Percentiles rank a stretch among this genome's conserved stretches.
phyloP scores from a whole-genome alignment of 2,113 vertebrate species.

The Salvelinus sp. region DNA sequence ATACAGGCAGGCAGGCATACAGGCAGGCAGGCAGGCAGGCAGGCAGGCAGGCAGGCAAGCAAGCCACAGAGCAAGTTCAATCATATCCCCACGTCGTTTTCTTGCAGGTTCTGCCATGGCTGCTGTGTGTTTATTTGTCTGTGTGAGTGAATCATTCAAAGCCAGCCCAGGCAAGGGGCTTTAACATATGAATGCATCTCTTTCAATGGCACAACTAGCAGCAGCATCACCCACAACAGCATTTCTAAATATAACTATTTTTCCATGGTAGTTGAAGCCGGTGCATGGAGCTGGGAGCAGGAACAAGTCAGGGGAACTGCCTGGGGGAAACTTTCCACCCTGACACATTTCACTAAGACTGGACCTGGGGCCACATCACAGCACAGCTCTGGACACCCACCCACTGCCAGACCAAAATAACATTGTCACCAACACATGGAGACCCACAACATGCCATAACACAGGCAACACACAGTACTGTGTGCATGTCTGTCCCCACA shows the following conservation, averaged over 20 bases:
- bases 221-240: constrained; percentile 63
- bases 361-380: constrained; percentile 44
- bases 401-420: constrained; percentile 43
- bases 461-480: too few species aligned
- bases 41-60: too few species aligned
- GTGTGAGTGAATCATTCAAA: constrained; percentile 67
- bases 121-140: constrained; percentile 31
- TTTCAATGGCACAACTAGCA: constrained; percentile 64
- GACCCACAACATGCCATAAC: not conserved
- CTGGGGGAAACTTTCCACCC: constrained; percentile 60
- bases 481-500: not conserved
- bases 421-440: not conserved
- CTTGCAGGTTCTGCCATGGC: not conserved
- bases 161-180: constrained; percentile 52
- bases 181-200: constrained; percentile 71
- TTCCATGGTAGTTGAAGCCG: constrained; percentile 58
- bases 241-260: constrained; percentile 77
- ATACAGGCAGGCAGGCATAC: not conserved
- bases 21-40: too few species aligned
- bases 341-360: constrained; percentile 45
- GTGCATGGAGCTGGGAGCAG: constrained; percentile 54
- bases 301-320: constrained; percentile 63
- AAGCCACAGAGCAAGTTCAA: constrained; percentile 39
- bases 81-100: constrained; percentile 44
- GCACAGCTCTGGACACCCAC: constrained; percentile 9